phyloP scores from a whole-genome alignment of 2,888 invertebrate genomes.

The Dryococelus australis region DNA sequence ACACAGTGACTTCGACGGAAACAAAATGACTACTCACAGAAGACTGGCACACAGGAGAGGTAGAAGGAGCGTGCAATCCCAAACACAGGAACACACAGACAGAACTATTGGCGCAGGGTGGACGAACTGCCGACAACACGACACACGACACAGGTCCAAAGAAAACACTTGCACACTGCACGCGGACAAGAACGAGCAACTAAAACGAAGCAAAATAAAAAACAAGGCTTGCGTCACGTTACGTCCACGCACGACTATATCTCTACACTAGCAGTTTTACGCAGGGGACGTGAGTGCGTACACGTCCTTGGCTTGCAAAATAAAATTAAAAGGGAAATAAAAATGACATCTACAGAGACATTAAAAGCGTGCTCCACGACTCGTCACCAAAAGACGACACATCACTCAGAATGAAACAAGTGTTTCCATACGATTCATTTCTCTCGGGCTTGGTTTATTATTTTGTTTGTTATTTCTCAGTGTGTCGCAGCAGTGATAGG shows the following conservation, averaged over 20 bases:
- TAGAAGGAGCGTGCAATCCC: background rate
- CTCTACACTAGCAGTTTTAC: background rate
- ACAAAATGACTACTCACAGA: slow-evolving; percentile 2
- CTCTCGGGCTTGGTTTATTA: background rate
- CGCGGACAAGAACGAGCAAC: background rate
- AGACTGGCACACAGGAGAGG: slow-evolving; percentile 16
- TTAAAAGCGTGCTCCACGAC: background rate
- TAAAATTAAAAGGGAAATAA: background rate
- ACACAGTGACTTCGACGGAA: background rate
- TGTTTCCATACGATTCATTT: background rate
- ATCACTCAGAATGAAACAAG: background rate
- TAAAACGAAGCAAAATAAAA: background rate
- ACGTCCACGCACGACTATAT: background rate
- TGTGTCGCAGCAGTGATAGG: too few relatives aligned
- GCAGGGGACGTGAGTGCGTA: background rate
- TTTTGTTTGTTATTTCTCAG: background rate
- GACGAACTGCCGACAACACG: slow-evolving; percentile 1
- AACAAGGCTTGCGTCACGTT: background rate
- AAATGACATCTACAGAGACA: background rate
- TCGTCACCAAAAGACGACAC: background rate
- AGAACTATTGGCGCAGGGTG: background rate
- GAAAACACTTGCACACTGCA: background rate
- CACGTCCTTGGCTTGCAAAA: background rate
- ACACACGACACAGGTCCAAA: background rate
- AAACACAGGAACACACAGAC: slow-evolving; percentile 13